These are phyloP conservation scores for Glossosoma conforme DNA, from an alignment of 1,140 invertebrate genomes.

Conservation along the genomic window DNA sequence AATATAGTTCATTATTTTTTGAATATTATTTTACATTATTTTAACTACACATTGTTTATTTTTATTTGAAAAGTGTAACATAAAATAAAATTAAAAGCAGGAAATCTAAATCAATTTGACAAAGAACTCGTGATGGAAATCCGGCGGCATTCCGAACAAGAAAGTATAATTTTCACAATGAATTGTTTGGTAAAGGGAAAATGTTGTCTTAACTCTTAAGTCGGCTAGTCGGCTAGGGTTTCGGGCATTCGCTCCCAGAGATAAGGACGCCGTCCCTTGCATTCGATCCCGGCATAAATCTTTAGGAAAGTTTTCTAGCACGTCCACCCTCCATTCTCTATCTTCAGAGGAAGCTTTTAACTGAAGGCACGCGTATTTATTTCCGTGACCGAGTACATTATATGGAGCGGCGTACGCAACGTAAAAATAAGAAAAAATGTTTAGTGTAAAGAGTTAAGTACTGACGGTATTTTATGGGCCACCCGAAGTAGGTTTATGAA, in stretches of 20 bases:
- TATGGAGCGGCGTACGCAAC: too few species aligned
- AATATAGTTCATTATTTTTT: too few species aligned
- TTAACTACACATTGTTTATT: too few species aligned
- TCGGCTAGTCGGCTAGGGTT: constrained; percentile 24
- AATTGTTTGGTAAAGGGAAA: constrained; percentile 13
- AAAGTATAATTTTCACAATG: neutral
- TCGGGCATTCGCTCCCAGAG: constrained; percentile 8
- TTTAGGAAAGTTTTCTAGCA: constrained; percentile 28
- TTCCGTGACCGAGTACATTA: too few species aligned
- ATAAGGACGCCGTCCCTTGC: constrained; percentile 23
- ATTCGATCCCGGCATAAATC: constrained; percentile 25
- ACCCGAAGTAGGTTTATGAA: too few species aligned
- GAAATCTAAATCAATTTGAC: constrained; percentile 1
- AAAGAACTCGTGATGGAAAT: neutral
- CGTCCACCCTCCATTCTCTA: constrained; percentile 22
- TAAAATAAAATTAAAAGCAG: neutral
- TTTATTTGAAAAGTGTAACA: neutral
- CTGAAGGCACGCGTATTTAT: too few species aligned
- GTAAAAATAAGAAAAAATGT: too few species aligned
- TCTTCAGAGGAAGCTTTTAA: too few species aligned
- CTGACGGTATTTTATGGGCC: too few species aligned
- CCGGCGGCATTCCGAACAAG: neutral
- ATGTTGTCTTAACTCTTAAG: constrained; percentile 29
- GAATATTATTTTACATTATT: too few species aligned
- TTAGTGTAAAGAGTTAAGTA: too few species aligned